These are phyloP conservation scores for Cichlasoma orientale DNA, from an alignment of 2,797 vertebrate genomes.

Conservation along the genomic window DNA sequence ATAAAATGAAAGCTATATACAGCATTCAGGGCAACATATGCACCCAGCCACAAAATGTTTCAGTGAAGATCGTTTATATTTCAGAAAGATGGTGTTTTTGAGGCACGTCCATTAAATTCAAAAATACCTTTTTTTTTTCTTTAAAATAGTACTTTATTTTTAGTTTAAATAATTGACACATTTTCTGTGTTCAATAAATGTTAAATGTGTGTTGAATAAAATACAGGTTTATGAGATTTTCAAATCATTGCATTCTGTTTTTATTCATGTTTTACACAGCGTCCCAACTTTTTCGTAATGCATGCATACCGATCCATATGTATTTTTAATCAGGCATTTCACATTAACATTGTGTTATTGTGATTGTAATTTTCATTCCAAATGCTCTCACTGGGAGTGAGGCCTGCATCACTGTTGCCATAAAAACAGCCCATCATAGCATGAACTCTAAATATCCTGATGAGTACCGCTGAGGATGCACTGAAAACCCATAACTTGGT, in stretches of 20 bases:
- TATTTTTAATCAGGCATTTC: no score
- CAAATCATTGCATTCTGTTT: not conserved
- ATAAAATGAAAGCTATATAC: no score
- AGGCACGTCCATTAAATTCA: not conserved
- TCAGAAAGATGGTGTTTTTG: not conserved
- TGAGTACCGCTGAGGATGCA: not conserved
- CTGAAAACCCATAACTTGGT: rapidly evolving
- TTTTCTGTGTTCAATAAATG: not conserved
- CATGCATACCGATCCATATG: no score
- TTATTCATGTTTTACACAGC: not conserved
- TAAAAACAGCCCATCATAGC: not conserved
- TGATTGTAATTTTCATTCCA: not conserved
- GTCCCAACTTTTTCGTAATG: no score
- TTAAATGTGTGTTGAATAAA: not conserved
- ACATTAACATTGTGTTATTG: no score
- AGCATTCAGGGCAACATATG: no score
- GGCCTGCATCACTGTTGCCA: not conserved
- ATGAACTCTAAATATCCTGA: not conserved
- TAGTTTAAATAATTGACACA: not conserved
- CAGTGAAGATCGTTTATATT: no score
- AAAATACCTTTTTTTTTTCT: not conserved
- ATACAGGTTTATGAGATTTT: not conserved
- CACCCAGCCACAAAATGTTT: no score
- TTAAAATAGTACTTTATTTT: not conserved
- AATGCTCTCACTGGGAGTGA: not conserved